phyloP scores from a whole-genome alignment of 2,888 invertebrate genomes.

The Eugnorisma glareosa region DNA sequence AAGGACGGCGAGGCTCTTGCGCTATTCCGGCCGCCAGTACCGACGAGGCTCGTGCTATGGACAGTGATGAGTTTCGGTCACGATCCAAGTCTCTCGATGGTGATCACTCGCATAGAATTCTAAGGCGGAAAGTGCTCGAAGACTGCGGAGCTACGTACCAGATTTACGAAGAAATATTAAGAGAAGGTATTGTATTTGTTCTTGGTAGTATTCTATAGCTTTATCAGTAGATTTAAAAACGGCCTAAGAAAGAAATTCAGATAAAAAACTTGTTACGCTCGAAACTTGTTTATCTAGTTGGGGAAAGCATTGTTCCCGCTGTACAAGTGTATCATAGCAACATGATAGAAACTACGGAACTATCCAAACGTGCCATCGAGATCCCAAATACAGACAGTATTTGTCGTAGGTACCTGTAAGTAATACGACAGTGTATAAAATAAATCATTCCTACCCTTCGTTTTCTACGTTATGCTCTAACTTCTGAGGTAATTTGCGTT shows the following conservation, averaged over 20 bases:
- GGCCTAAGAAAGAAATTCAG: background rate
- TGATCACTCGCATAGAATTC: conserved; percentile 84
- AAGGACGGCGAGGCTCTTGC: conserved; percentile 86
- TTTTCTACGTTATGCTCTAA: conserved; percentile 59
- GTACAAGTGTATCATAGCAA: conserved; percentile 4
- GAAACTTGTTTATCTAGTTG: background rate
- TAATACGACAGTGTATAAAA: conserved; percentile 54
- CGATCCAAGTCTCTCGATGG: conserved; percentile 95
- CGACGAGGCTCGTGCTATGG: conserved; percentile 85
- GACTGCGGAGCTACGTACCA: conserved; percentile 96
- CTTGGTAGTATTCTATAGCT: conserved; percentile 17
- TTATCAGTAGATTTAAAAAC: background rate
- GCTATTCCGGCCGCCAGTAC: conserved; percentile 86
- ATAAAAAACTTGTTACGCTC: conserved; percentile 13
- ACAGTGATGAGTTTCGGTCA: conserved; percentile 92
- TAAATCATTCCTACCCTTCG: conserved; percentile 65
- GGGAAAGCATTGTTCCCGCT: conserved; percentile 8
- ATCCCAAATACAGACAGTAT: conserved; percentile 41
- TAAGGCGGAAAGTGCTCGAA: conserved; percentile 88
- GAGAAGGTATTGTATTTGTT: conserved; percentile 81
- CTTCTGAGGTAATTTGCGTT: conserved; percentile 57
- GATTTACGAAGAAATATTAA: conserved; percentile 94
- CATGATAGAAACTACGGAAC: conserved; percentile 11
- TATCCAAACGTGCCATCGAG: background rate
- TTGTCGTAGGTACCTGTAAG: conserved; percentile 45